Evolutionary conservation across 2,113 vertebrate genomes (phyloP).

Genomic region (Nothobranchius kuhntae): DNA sequence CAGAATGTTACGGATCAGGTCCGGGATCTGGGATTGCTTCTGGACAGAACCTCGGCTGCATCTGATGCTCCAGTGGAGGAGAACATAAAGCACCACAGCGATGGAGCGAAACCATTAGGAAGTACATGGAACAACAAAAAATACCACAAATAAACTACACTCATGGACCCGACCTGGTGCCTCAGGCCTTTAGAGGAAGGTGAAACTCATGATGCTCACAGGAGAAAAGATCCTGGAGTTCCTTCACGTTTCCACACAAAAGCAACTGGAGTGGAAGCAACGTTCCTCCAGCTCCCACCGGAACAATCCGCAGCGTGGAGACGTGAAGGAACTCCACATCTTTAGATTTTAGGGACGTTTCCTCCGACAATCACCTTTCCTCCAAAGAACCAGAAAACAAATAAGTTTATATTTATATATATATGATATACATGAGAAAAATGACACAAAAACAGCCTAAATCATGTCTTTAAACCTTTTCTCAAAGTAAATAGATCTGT

Average conservation of each 20-base stretch:
- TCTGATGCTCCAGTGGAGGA: slow-evolving; percentile 17
- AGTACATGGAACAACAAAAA: slow-evolving; percentile 21
- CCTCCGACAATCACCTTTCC: slow-evolving; percentile 10
- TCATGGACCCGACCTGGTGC: slow-evolving; percentile 2
- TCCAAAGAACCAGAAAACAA: slow-evolving; percentile 68
- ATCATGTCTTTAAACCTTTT: slow-evolving; percentile 42
- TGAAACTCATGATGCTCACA: background rate
- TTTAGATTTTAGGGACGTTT: slow-evolving; percentile 2
- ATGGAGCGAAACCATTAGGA: slow-evolving; percentile 36
- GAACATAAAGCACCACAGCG: slow-evolving; percentile 47
- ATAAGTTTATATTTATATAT: slow-evolving; percentile 31
- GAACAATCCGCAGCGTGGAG: slow-evolving; percentile 34
- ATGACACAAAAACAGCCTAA: slow-evolving; percentile 39
- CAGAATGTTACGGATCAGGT: no score
- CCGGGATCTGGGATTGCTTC: slow-evolving; percentile 26
- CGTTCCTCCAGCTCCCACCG: slow-evolving; percentile 36
- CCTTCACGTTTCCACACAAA: slow-evolving; percentile 28
- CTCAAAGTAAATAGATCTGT: slow-evolving; percentile 61
- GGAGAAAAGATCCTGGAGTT: slow-evolving; percentile 19
- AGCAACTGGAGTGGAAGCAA: slow-evolving; percentile 21
- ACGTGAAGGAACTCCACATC: slow-evolving; percentile 40
- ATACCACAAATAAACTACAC: slow-evolving; percentile 14
- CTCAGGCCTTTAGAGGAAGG: slow-evolving; percentile 23
- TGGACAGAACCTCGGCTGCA: slow-evolving; percentile 31
- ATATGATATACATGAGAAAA: slow-evolving; percentile 18